Evolutionary conservation across 1,140 invertebrate genomes (phyloP).

Genomic region (Triops longicaudatus): DNA sequence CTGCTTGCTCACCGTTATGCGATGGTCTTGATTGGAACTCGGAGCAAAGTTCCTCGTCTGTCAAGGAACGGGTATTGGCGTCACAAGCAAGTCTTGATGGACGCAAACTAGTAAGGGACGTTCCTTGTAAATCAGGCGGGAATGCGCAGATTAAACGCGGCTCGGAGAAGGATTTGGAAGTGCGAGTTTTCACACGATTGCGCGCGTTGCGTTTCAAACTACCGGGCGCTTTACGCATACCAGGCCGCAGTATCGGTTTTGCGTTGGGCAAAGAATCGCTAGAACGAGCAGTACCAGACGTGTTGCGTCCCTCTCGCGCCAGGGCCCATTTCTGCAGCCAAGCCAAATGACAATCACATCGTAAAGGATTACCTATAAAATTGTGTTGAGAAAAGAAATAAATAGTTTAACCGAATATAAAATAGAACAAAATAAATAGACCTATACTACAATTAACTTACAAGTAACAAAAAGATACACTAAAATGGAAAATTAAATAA

Average conservation of each 20-base stretch:
- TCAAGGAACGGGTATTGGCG: neutral
- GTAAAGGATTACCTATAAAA: neutral
- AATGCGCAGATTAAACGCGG: neutral
- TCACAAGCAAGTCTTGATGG: neutral
- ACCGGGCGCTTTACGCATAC: neutral
- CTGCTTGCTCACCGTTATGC: neutral
- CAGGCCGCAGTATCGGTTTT: neutral
- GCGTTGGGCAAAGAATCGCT: neutral
- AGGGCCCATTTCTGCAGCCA: neutral
- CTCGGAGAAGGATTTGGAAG: neutral
- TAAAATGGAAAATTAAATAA: neutral
- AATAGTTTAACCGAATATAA: no score
- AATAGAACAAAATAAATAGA: no score
- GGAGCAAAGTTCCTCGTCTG: conserved; percentile 1
- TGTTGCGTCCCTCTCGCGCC: neutral
- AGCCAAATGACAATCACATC: neutral
- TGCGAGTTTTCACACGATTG: neutral
- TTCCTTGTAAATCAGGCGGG: neutral
- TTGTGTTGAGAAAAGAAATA: no score
- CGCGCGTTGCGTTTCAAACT: neutral
- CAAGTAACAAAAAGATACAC: no score
- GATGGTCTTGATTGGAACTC: neutral
- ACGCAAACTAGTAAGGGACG: neutral
- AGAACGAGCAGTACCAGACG: neutral
- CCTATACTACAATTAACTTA: no score